Evolutionary conservation across 2,888 invertebrate genomes (phyloP).

Genomic region (Pegoplata infirma): DNA sequence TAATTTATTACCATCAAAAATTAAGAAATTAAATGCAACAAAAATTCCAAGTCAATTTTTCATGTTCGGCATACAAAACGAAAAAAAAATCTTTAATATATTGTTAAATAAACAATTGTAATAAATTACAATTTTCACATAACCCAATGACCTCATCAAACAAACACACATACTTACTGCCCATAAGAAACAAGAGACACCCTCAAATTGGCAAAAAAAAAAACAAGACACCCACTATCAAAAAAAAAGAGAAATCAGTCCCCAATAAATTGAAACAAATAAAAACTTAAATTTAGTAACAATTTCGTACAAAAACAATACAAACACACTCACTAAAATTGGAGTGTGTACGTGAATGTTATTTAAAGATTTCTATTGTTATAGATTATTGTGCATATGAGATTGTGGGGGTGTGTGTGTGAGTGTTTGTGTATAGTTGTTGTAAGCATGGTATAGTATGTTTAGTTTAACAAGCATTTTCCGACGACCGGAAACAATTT

Average conservation of each 20-base stretch:
- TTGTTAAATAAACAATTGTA: constrained; percentile 20
- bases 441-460: background rate
- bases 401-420: too few relatives aligned
- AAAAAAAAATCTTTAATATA: constrained; percentile 37
- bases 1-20: background rate
- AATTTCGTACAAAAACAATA: background rate
- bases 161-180: background rate
- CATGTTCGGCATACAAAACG: too few relatives aligned
- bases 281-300: constrained; percentile 15
- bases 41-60: background rate
- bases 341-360: constrained; percentile 16
- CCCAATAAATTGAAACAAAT: background rate
- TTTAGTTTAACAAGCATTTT: constrained; percentile 43
- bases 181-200: background rate
- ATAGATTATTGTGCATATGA: background rate
- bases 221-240: background rate
- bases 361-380: constrained; percentile 18
- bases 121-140: constrained; percentile 52
- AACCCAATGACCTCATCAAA: constrained; percentile 36
- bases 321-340: background rate
- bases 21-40: background rate
- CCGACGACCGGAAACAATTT: constrained; percentile 54
- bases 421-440: background rate
- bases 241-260: background rate
- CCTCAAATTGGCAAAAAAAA: background rate